Conservation (phyloP, 2,113 vertebrate species). For the Ageneiosus marmoratus region DNA sequence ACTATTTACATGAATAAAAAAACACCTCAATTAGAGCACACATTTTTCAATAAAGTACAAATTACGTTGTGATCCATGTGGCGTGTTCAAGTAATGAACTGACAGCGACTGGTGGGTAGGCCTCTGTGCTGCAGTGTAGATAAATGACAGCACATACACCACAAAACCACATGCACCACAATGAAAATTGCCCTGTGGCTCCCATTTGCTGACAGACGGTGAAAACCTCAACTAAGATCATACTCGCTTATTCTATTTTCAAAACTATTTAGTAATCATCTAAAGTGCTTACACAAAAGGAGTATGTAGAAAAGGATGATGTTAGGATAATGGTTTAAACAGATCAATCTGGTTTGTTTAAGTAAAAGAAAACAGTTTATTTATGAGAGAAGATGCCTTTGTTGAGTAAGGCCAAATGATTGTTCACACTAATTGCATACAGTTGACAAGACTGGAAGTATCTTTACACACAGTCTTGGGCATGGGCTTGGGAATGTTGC, state of each 20-base stretch:
- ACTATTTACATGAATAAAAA: slow-evolving; percentile 34
- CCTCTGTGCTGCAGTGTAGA: slow-evolving; percentile 62
- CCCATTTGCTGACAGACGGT: slow-evolving; percentile 72
- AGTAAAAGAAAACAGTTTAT: slow-evolving; percentile 36
- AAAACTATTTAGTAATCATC: slow-evolving; percentile 76
- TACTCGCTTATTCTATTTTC: slow-evolving; percentile 72
- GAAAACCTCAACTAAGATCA: slow-evolving; percentile 70
- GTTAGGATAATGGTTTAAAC: slow-evolving; percentile 35
- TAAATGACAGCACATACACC: slow-evolving; percentile 71
- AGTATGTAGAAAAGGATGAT: slow-evolving; percentile 50
- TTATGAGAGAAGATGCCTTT: slow-evolving; percentile 9
- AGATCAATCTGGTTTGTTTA: slow-evolving; percentile 39
- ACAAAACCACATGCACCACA: slow-evolving; percentile 74
- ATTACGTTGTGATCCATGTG: slow-evolving; percentile 63
- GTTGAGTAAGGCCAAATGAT: slow-evolving; percentile 11
- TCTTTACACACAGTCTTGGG: slow-evolving; percentile 61
- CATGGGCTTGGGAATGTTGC: slow-evolving; percentile 75
- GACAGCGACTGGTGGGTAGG: slow-evolving; percentile 68
- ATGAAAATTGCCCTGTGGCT: slow-evolving; percentile 73
- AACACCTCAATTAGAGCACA: slow-evolving; percentile 42
- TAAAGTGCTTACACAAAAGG: slow-evolving; percentile 65
- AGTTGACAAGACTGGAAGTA: slow-evolving; percentile 40
- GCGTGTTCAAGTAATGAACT: slow-evolving; percentile 67
- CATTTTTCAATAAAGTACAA: slow-evolving; percentile 67
- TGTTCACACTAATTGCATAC: slow-evolving; percentile 34